Evolutionary conservation across 35 echinoderm and acorn worm genomes (phyloP).

Genomic region (Apostichopus japonicus): DNA sequence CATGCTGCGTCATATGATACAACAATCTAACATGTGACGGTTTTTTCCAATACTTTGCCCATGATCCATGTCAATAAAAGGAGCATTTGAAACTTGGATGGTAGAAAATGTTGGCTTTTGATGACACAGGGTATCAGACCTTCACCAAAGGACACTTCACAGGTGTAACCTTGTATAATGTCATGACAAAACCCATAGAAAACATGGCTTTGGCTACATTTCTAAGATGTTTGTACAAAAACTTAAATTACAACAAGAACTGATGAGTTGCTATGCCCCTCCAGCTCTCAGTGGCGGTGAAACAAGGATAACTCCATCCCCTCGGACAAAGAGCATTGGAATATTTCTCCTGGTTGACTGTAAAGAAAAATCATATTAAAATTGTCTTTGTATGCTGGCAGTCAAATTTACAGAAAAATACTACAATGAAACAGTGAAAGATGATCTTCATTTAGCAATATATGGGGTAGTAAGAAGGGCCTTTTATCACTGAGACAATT

Average conservation of each 20-base stretch:
- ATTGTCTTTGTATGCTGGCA: background rate
- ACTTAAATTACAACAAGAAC: background rate
- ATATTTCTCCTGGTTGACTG: slow-evolving; percentile 93
- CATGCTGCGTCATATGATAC: too few relatives aligned
- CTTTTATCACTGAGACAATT: too few relatives aligned
- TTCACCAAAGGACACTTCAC: too few relatives aligned
- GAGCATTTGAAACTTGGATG: too few relatives aligned
- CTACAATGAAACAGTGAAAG: too few relatives aligned
- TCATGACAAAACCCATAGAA: background rate
- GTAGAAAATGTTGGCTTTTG: too few relatives aligned
- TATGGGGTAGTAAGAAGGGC: background rate
- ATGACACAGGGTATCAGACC: too few relatives aligned
- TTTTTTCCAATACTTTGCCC: too few relatives aligned
- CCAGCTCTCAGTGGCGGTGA: slow-evolving; percentile 92
- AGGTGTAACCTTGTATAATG: too few relatives aligned
- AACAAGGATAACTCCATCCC: slow-evolving; percentile 96
- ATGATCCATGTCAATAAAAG: too few relatives aligned
- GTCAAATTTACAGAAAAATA: too few relatives aligned
- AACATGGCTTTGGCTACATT: background rate
- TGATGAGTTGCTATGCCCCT: slow-evolving; percentile 54
- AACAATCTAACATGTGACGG: too few relatives aligned
- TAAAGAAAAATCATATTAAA: background rate
- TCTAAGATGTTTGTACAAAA: background rate
- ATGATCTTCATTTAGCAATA: background rate
- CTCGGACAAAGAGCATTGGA: slow-evolving; percentile 95